Conservation (phyloP, 2,797 vertebrate genomes). For the Acipenser transmontanus region DNA sequence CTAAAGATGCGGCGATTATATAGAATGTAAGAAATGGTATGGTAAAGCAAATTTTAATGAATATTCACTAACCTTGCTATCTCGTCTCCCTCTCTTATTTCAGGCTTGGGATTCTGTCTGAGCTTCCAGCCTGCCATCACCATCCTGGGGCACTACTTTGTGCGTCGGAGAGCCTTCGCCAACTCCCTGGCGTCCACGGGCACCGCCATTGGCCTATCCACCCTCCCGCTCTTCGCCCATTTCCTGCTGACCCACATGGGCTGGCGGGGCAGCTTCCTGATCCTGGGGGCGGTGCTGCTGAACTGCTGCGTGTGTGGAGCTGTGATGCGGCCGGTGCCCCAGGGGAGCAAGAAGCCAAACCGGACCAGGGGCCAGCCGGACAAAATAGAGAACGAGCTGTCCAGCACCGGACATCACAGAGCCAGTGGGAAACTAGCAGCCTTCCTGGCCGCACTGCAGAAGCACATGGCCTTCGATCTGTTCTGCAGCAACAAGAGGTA, state of each 20-base stretch:
- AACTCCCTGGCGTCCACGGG: conserved; percentile 84
- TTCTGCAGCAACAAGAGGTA: conserved; percentile 70
- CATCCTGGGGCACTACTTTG: conserved; percentile 83
- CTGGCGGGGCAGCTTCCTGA: conserved; percentile 87
- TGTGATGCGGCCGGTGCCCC: conserved; percentile 76
- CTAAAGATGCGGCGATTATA: too few relatives aligned
- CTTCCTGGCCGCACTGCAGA: conserved; percentile 36
- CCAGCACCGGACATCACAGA: too few relatives aligned
- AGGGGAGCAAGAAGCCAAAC: conserved; percentile 2
- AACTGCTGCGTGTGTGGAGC: conserved; percentile 88
- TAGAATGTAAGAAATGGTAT: too few relatives aligned
- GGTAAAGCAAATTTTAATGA: too few relatives aligned
- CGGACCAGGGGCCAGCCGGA: background rate
- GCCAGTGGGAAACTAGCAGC: background rate
- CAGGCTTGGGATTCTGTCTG: conserved; percentile 89
- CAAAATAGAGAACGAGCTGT: background rate
- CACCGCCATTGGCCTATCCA: conserved; percentile 75
- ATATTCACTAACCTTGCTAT: background rate
- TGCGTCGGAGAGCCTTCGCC: conserved; percentile 67
- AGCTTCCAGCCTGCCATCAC: conserved; percentile 85
- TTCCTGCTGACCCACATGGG: conserved; percentile 72
- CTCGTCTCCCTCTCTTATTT: background rate
- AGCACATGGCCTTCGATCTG: conserved; percentile 85
- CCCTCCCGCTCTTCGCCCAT: conserved; percentile 76
- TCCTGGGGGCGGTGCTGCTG: conserved; percentile 78